Percentiles rank a stretch among this genome's conserved stretches.
Conservation (phyloP, 37 sponge, comb jelly and placozoan genomes). For the Beroe ovata region DNA sequence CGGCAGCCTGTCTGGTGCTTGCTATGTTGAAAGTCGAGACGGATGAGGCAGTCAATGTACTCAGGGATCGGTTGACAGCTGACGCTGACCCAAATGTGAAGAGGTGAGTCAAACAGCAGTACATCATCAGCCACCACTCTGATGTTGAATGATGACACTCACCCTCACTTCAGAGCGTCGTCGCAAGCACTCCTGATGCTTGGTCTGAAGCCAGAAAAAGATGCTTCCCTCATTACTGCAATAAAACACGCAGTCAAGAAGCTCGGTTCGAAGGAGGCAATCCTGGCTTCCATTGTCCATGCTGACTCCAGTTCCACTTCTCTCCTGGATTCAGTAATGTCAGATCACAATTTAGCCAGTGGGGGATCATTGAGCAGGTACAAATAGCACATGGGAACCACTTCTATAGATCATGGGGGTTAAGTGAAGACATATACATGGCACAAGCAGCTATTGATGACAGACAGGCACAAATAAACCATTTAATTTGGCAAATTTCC, state of each 20-base stretch:
- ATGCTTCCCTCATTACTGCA: slow-evolving; percentile 47
- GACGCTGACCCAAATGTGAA: slow-evolving; percentile 25
- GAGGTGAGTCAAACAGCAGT: neutral
- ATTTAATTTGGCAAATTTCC: too few species aligned
- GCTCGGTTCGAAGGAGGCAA: slow-evolving; percentile 32
- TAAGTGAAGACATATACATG: too few species aligned
- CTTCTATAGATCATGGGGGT: too few species aligned
- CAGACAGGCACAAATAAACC: too few species aligned
- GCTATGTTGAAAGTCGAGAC: slow-evolving; percentile 13
- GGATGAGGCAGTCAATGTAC: slow-evolving; percentile 52
- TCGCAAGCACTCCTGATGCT: slow-evolving; percentile 59
- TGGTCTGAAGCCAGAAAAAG: slow-evolving; percentile 49
- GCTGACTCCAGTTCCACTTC: neutral
- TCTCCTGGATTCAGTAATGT: neutral
- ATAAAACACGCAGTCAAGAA: slow-evolving; percentile 64
- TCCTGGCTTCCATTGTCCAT: slow-evolving; percentile 36
- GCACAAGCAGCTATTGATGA: too few species aligned
- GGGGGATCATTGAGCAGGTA: neutral
- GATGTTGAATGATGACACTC: too few species aligned
- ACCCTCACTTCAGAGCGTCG: slow-evolving; percentile 37
- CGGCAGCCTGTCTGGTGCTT: slow-evolving; percentile 44
- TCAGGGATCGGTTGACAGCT: slow-evolving; percentile 50
- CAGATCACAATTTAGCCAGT: neutral
- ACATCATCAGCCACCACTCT: too few species aligned
- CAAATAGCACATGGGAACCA: too few species aligned